Base-by-base conservation (phyloP, 2,797 vertebrate genomes). In the Etheostoma nigrum region DNA sequence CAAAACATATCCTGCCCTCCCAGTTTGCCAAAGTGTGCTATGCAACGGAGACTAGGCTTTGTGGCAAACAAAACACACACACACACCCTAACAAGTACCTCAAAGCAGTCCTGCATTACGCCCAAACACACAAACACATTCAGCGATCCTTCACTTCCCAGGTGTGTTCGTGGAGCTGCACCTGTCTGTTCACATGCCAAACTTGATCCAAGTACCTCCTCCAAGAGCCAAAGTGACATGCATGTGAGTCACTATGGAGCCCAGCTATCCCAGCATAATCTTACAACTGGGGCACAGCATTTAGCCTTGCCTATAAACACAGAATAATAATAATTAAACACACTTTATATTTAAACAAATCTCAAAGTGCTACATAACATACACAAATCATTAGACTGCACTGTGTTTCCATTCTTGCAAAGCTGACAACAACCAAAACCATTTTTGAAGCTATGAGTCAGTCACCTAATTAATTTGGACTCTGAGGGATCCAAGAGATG, bases 181-280 rank as follows among this genome's bases (percentile, higher is more conserved):
- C 92, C 88, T 91, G 86, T 82, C 83, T 80, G 78, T 67, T 77
- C 84, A 93, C 92, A 87, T 91, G 94, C 76, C 89, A 93, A 95
- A 95, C 95, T 90, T 85, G 94, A 93, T 95, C 83, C 79, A 78
- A 72, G 87, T 48, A 14, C 78, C 90, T 89, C 88, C 86, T 69
- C 86, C 81, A 1, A 1, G 6, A 23, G 72, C 36, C 67, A n/a
- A 60, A 61, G 82, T 88, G 78, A 88, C 79, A 51, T 68, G 45
- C 27, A 19, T 51, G 79, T 68, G 72, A 42, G 76, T 85, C 77
- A 81, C 72, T 14, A 62, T 33, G 54, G 69, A 84, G 64, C 64
- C 66, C 23, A 15, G 23, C 6, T 3, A 74, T 81, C 70, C 55
- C 65, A 4, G 66, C 30, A 23, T n/a, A n/a, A 61, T 27, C 13